Evolutionary conservation across 2,888 invertebrate species (phyloP), one percentile per base, ranked within the genome.

Genomic region (Pediacus dermestoides): DNA sequence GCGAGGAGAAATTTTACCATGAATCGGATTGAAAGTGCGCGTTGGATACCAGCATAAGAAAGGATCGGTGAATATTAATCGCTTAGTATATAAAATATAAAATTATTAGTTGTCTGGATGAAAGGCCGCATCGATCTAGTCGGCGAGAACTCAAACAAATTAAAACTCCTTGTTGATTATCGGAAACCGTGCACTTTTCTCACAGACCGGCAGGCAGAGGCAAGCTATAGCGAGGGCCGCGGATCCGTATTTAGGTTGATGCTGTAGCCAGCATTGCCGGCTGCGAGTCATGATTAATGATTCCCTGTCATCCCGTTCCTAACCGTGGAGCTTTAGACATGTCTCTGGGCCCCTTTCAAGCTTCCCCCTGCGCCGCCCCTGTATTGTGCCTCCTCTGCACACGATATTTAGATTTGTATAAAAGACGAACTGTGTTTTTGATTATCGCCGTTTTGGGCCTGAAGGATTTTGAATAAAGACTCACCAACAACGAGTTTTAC

Each of bases 271-370:
- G 28, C 28, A 28, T 55, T 60, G 66, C 67, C 67, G 68, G 66
- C 67, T 68, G 67, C 62, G 66, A 62, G 62, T 54, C 60, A 64
- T 68, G 68, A 69, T 70, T 69, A 70, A 70, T 70, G 70, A 68
- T 70, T 48, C 53, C 54, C 52, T 56, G 69, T 68, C 68, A 67
- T 63, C 60, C 59, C 63, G 64, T 59, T 67, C 63, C 68, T 65
- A 65, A 65, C 65, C 64, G 65, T 66, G 56, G 66, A 68, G 67
- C 66, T 67, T 67, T 67, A 65, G 66, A 67, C 67, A 63, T 66
- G 67, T 65, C 66, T 66, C 64, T 62, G 63, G 61, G 63, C 61
- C 63, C 60, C 58, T 63, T 61, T 59, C 57, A 51, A 50, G 52
- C 53, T 48, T 28, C 55, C 55, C 60, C 57, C 61, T 61, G 63